Base-by-base conservation (phyloP, 2,113 vertebrate genomes). In the Paraplagusia blochii region DNA sequence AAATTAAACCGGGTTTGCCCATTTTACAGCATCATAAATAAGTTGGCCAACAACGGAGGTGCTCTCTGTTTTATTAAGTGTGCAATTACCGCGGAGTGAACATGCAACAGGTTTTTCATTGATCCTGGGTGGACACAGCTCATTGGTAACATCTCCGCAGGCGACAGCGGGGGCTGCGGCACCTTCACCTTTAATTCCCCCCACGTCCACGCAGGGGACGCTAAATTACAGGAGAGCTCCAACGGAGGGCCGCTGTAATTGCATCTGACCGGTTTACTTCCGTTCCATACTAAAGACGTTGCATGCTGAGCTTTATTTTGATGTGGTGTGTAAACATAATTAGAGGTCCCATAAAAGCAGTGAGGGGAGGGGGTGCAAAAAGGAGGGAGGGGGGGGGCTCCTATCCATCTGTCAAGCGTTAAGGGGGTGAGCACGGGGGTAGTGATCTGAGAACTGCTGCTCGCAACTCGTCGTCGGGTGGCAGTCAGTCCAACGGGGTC, bases 271-370 rank as follows among this genome's bases (percentile, higher is more conserved):
- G 73, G 73, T 80, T 83, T 69, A 82, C 82, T 63, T 88, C 90
- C 90, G 85, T 75, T 72, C 69, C 65, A 72, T 83, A 80, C 79
- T 82, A 82, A 88, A 89, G 79, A 77, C 84, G 83, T 86, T 58
- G 87, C 85, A 88, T 79, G 84, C 84, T 85, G 86, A 85, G 74
- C 66, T 79, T 67, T 79, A 85, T 80, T 83, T 84, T 86, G 84
- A 91, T 88, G 88, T 88, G 86, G 87, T 53, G 17, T 86, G 78
- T 88, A 85, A 88, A 87, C 72, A 72, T 91, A 91, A 92, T 88
- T 89, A 89, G 84, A 89, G 85, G 75, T 84, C 76, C 85, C 73
- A 85, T 83, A 85, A 90, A 87, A 55, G 54, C 63, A 64, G 22
- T 5, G 10, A 22, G 66, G 74, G 7, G 46, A 38, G 34, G 44